Percentiles rank a stretch among this genome's conserved stretches.
These are phyloP conservation scores for Plumapathes pennacea DNA, from an alignment of 92 coral and sea anemone genomes.

Conservation along the genomic window DNA sequence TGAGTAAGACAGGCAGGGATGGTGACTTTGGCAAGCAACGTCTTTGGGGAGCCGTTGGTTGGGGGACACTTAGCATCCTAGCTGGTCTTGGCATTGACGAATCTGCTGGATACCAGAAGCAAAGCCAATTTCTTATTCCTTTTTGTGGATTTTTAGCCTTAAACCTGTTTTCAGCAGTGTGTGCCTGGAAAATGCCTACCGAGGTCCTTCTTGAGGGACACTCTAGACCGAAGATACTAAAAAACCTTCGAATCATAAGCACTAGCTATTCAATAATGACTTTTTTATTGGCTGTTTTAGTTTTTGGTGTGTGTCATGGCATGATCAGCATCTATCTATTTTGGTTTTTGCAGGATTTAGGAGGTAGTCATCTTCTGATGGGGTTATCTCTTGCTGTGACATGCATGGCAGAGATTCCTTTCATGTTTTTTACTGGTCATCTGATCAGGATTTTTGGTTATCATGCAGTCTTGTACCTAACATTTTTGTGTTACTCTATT, in stretches of 20 bases:
- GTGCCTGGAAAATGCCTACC: slow-evolving; percentile 28
- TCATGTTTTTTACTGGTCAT: slow-evolving; percentile 50
- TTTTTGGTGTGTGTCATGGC: slow-evolving; percentile 37
- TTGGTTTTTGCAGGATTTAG: slow-evolving; percentile 45
- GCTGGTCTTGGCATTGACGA: slow-evolving; percentile 46
- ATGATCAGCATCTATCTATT: slow-evolving; percentile 26
- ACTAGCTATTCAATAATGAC: slow-evolving; percentile 25
- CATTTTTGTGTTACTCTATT: slow-evolving; percentile 35
- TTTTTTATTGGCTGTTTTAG: slow-evolving; percentile 30
- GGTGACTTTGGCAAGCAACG: slow-evolving; percentile 23
- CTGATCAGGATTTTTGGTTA: slow-evolving; percentile 35
- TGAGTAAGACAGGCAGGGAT: slow-evolving; percentile 9
- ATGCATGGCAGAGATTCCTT: slow-evolving; percentile 38
- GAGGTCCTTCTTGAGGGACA: slow-evolving; percentile 22
- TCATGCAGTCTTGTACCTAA: slow-evolving; percentile 45
- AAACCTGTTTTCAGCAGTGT: slow-evolving; percentile 6
- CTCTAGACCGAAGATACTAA: slow-evolving; percentile 23
- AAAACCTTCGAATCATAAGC: slow-evolving; percentile 21
- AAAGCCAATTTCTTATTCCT: slow-evolving; percentile 28
- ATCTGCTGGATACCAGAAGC: slow-evolving; percentile 8
- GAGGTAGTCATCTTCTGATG: slow-evolving; percentile 48
- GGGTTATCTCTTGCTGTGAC: slow-evolving; percentile 48
- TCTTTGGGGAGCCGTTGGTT: slow-evolving; percentile 17
- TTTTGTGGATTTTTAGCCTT: slow-evolving; percentile 33
- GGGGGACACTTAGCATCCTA: slow-evolving; percentile 18